Evolutionary conservation across 2,113 vertebrate species (phyloP).

Genomic region (Anguilla rostrata): DNA sequence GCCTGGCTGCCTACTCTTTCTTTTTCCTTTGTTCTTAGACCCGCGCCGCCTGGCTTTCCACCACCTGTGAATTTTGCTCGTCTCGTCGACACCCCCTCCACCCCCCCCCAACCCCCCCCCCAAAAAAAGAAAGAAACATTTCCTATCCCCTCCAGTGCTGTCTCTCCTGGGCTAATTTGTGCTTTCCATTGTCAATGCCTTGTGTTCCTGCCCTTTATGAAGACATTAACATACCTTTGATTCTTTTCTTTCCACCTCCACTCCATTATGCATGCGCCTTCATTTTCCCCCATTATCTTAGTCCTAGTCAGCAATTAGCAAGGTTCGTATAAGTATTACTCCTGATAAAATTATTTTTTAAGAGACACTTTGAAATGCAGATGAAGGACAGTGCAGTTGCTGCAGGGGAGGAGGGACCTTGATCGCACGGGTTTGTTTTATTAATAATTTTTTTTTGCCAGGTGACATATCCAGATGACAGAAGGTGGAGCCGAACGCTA

Average conservation of each 20-base stretch:
- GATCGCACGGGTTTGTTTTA: conserved; percentile 5
- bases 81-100: background rate
- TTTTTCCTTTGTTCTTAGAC: background rate
- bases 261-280: conserved; percentile 38
- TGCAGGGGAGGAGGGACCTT: conserved; percentile 32
- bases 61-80: background rate
- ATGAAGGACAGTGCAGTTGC: conserved; percentile 48
- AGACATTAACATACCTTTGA: conserved; percentile 71
- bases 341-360: conserved; percentile 66
- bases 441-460: conserved; percentile 42
- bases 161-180: conserved; percentile 19
- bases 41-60: background rate
- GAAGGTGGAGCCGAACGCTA: conserved; percentile 21
- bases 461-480: conserved; percentile 42
- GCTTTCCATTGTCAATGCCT: conserved; percentile 50
- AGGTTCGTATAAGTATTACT: conserved; percentile 68
- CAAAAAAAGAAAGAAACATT: background rate
- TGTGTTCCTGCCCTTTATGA: conserved; percentile 53
- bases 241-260: conserved; percentile 54
- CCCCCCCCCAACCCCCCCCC: background rate
- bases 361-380: conserved; percentile 75
- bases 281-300: conserved; percentile 59
- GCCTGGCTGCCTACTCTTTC: background rate
- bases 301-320: conserved; percentile 70
- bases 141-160: conserved; percentile 22